Conservation (phyloP, 2,797 vertebrate species). For the Poeciliopsis presidionis region DNA sequence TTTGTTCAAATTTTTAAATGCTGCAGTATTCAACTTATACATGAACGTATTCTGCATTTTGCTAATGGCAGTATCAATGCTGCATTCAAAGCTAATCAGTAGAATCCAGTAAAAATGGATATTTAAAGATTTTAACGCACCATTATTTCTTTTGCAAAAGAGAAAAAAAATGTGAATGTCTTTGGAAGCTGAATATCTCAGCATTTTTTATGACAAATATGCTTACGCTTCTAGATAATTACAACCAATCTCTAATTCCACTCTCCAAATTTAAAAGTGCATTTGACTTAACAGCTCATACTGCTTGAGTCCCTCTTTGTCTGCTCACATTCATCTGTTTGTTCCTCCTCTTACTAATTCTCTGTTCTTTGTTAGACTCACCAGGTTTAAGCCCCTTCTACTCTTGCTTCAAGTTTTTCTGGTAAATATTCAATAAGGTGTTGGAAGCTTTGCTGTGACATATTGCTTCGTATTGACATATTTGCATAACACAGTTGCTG, state of each 20-base stretch:
- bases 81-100: background rate
- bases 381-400: background rate
- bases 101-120: background rate
- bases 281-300: slow-evolving; percentile 85
- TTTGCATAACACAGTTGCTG: background rate
- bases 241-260: slow-evolving; percentile 8
- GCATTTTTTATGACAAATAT: background rate
- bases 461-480: background rate
- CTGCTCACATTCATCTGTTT: slow-evolving; percentile 49
- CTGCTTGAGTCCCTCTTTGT: slow-evolving; percentile 64
- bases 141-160: background rate
- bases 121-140: background rate
- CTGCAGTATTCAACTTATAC: background rate
- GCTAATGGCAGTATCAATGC: background rate
- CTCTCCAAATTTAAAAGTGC: slow-evolving; percentile 85
- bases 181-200: background rate
- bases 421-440: background rate
- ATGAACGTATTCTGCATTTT: background rate
- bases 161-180: background rate
- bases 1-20: too few species aligned
- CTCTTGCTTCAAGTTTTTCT: background rate
- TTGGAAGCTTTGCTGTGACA: background rate
- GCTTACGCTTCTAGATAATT: background rate
- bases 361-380: background rate
- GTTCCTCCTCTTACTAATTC: slow-evolving; percentile 9